phyloP scores from a whole-genome alignment of 2,888 invertebrate species.

The Meteorus colon region DNA sequence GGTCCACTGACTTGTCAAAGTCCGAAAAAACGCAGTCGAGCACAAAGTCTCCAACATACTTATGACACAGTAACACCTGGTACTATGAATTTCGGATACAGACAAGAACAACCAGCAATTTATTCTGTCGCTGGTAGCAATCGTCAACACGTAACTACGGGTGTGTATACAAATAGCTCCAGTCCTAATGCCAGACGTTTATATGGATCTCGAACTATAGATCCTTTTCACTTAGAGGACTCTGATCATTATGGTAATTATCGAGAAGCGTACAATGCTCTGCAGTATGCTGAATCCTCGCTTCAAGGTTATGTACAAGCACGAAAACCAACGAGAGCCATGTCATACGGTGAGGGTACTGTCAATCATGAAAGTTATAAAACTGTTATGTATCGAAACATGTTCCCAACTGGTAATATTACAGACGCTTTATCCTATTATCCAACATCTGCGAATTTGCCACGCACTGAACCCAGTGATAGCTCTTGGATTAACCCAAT shows the following conservation, averaged over 20 bases:
- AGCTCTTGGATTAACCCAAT: slow-evolving; percentile 78
- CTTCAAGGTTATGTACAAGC: slow-evolving; percentile 66
- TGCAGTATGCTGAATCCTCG: slow-evolving; percentile 68
- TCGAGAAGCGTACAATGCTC: slow-evolving; percentile 69
- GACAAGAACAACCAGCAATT: slow-evolving; percentile 79
- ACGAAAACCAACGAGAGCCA: slow-evolving; percentile 60
- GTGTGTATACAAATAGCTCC: slow-evolving; percentile 82
- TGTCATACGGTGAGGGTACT: slow-evolving; percentile 74
- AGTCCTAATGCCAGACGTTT: slow-evolving; percentile 73
- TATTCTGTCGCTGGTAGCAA: slow-evolving; percentile 85
- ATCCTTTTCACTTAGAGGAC: slow-evolving; percentile 79
- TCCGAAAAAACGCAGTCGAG: slow-evolving; percentile 73
- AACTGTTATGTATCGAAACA: slow-evolving; percentile 78
- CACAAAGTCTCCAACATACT: slow-evolving; percentile 65
- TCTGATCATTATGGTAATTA: slow-evolving; percentile 77
- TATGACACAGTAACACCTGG: slow-evolving; percentile 64
- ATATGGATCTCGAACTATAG: slow-evolving; percentile 77
- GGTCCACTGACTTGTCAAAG: slow-evolving; percentile 72
- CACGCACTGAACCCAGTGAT: slow-evolving; percentile 76
- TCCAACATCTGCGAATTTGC: slow-evolving; percentile 80
- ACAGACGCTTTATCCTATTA: slow-evolving; percentile 89
- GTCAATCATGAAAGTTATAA: slow-evolving; percentile 80
- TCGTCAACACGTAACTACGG: slow-evolving; percentile 82
- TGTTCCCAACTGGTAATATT: slow-evolving; percentile 81
- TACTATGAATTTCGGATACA: slow-evolving; percentile 73